phyloP scores from a whole-genome alignment of 2,113 vertebrate genomes.

The Pedionomus torquatus region DNA sequence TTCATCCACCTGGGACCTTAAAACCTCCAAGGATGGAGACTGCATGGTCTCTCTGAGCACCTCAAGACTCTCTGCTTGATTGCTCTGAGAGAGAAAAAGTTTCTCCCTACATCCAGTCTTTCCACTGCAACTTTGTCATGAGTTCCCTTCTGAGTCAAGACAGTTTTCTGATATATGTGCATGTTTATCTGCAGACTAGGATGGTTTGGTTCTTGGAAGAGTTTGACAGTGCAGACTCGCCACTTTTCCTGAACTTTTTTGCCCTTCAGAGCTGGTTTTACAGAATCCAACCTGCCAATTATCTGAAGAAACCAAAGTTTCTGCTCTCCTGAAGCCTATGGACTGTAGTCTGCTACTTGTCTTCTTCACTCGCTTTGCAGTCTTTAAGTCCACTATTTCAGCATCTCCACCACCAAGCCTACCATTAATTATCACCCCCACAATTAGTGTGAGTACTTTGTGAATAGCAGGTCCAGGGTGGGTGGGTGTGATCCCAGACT shows the following conservation, averaged over 20 bases:
- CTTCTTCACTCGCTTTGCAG: not conserved
- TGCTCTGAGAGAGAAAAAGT: not conserved
- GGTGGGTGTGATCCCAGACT: not conserved
- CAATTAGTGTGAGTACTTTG: not conserved
- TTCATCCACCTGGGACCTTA: not conserved
- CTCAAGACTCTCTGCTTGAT: not conserved
- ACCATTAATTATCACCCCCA: not conserved
- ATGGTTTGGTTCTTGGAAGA: not conserved
- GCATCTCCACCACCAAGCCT: not conserved
- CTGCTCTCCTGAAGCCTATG: not conserved
- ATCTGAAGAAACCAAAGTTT: not conserved
- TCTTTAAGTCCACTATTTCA: not conserved
- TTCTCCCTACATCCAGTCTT: not conserved
- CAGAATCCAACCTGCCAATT: not conserved
- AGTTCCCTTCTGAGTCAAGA: not conserved
- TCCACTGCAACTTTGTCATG: not conserved
- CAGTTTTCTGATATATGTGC: not conserved
- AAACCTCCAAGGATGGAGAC: not conserved
- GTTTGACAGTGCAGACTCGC: not conserved
- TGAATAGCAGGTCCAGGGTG: not conserved
- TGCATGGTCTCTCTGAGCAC: not conserved
- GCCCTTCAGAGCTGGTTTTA: not conserved
- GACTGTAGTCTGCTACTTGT: not conserved
- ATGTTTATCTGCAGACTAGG: not conserved
- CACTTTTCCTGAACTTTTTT: not conserved